A percentile compares a stretch with the other conserved stretches of the same genome.
These are phyloP conservation scores for Enteromius fasciolatus DNA, from an alignment of 2,797 vertebrate genomes.

Conservation along the genomic window DNA sequence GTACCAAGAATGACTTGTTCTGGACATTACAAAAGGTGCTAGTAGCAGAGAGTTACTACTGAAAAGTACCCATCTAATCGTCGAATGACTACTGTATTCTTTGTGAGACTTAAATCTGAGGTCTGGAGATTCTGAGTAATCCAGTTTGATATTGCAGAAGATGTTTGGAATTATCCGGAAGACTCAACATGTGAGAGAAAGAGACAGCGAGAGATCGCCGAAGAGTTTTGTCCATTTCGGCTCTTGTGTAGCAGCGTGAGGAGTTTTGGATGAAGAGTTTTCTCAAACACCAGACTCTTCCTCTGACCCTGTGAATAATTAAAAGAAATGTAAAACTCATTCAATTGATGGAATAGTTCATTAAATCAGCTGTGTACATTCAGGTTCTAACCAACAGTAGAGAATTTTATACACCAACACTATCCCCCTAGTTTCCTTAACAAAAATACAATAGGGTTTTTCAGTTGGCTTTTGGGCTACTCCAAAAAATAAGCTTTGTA, in stretches of 20 bases:
- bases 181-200: slow-evolving; percentile 50
- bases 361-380: background rate
- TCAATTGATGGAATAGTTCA: background rate
- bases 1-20: slow-evolving; percentile 33
- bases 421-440: background rate
- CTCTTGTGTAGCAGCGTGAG: slow-evolving; percentile 76
- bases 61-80: background rate
- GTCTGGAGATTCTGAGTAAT: slow-evolving; percentile 55
- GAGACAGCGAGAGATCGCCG: slow-evolving; percentile 56
- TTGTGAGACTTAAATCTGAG: slow-evolving; percentile 31
- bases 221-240: slow-evolving; percentile 73
- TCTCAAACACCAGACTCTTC: slow-evolving; percentile 88
- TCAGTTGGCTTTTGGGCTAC: background rate
- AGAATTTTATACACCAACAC: background rate
- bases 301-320: slow-evolving; percentile 81
- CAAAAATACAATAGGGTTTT: background rate
- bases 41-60: background rate
- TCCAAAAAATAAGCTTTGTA: background rate
- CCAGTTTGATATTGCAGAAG: slow-evolving; percentile 48
- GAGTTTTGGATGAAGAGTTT: slow-evolving; percentile 75
- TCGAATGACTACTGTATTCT: background rate
- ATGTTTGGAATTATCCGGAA: slow-evolving; percentile 65
- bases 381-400: background rate
- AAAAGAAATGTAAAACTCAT: background rate
- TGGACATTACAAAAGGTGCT: slow-evolving; percentile 14